Evolutionary conservation across 2,113 vertebrate species (phyloP).

Genomic region (Boulengerochromis microlepis): DNA sequence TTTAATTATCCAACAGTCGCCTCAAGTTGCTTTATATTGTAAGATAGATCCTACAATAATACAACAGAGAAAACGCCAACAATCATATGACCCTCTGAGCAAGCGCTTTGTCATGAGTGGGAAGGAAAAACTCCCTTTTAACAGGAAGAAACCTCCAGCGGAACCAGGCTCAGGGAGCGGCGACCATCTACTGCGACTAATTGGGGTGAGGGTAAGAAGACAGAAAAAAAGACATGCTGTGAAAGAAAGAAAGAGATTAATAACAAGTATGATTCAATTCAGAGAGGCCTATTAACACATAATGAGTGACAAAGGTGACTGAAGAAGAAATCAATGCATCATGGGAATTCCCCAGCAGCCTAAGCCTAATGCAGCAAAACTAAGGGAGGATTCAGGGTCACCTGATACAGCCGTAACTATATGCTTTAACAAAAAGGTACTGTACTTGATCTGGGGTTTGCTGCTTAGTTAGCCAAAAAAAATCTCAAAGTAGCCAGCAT

Average conservation of each 20-base stretch:
- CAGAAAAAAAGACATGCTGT: neutral
- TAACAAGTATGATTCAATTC: neutral
- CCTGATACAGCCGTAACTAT: neutral
- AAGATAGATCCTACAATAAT: neutral
- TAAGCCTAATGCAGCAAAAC: neutral
- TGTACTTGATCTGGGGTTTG: neutral
- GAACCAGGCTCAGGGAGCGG: neutral
- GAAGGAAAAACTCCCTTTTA: neutral
- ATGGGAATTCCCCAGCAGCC: neutral
- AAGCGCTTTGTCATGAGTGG: neutral
- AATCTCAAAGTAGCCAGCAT: neutral
- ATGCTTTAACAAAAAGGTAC: neutral
- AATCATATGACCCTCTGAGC: neutral
- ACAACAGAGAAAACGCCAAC: neutral
- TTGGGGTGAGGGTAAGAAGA: neutral
- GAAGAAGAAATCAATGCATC: neutral
- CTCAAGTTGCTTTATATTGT: neutral
- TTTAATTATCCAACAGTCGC: neutral
- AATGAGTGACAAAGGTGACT: neutral
- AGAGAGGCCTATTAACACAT: neutral
- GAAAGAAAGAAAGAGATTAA: neutral
- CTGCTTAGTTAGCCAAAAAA: neutral
- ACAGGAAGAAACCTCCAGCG: neutral
- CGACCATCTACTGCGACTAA: neutral
- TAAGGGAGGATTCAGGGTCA: neutral